These are phyloP conservation scores for Erythrolamprus reginae DNA, from an alignment of 2,113 vertebrate species.

Conservation along the genomic window DNA sequence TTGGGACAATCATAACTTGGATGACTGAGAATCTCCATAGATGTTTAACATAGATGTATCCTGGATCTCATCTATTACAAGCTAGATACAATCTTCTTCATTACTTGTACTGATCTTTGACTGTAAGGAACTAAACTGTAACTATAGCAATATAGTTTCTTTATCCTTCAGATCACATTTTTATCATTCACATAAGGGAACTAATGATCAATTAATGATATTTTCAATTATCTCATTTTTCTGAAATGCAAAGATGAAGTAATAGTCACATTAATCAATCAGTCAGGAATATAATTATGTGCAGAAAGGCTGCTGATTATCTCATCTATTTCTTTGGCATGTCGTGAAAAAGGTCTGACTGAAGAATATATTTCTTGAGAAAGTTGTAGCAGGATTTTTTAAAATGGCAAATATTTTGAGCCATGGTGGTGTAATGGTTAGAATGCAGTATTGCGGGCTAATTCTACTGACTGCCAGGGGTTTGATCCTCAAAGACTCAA, in stretches of 20 bases:
- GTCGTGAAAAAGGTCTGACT: constrained; percentile 37
- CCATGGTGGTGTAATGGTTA: background rate
- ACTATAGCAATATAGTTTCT: constrained; percentile 34
- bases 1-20: too few species aligned
- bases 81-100: background rate
- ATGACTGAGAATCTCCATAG: too few species aligned
- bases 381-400: constrained; percentile 27
- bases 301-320: constrained; percentile 54
- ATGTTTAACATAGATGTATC: background rate
- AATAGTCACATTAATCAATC: constrained; percentile 55
- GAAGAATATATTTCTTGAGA: constrained; percentile 35
- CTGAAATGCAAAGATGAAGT: constrained; percentile 63
- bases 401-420: constrained; percentile 25
- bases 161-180: constrained; percentile 21
- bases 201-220: constrained; percentile 1
- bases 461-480: background rate
- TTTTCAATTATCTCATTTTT: constrained; percentile 49
- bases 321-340: constrained; percentile 46
- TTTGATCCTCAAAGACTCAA: background rate
- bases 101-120: background rate
- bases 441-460: background rate
- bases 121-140: background rate
- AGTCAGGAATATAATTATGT: constrained; percentile 54
- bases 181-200: background rate
- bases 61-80: background rate